phyloP scores from a whole-genome alignment of 2,888 invertebrate species.

The Metallyticus violacea region DNA sequence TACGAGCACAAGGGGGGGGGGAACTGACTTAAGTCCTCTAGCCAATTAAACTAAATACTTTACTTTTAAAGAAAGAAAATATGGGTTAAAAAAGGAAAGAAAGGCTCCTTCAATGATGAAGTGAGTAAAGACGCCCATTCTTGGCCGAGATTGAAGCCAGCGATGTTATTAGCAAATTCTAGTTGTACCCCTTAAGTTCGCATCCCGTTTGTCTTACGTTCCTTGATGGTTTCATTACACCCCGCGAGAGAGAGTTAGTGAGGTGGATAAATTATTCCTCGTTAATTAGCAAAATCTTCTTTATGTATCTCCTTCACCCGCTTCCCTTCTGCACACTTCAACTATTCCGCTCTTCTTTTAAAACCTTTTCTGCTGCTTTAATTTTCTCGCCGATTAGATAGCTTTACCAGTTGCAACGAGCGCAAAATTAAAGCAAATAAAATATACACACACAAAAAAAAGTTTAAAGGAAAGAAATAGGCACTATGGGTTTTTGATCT shows the following conservation, averaged over 20 bases:
- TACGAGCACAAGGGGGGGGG: no score
- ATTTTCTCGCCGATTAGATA: constrained; percentile 31
- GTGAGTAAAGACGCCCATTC: not conserved
- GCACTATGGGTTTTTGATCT: constrained; percentile 17
- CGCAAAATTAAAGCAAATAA: constrained; percentile 16
- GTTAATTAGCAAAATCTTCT: constrained; percentile 27
- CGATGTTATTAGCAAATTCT: not conserved
- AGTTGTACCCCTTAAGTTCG: not conserved
- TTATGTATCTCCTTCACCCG: constrained; percentile 13
- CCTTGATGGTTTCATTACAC: constrained; percentile 22
- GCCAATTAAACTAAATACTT: constrained; percentile 16
- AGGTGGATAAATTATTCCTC: constrained; percentile 26
- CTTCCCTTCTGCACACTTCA: not conserved
- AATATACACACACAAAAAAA: constrained; percentile 2
- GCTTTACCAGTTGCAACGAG: constrained; percentile 13
- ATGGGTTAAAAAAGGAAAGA: not conserved
- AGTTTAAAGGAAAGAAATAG: constrained; percentile 2
- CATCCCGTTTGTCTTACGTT: constrained; percentile 11
- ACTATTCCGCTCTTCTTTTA: constrained; percentile 14
- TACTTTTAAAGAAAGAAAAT: constrained; percentile 1
- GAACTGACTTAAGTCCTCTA: not conserved
- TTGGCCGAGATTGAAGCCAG: not conserved
- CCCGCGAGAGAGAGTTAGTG: constrained; percentile 22
- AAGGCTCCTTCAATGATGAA: no score
- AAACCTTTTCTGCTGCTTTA: constrained; percentile 20